phyloP scores from a whole-genome alignment of 2,888 invertebrate genomes.

The Drosophila flavopinicola region DNA sequence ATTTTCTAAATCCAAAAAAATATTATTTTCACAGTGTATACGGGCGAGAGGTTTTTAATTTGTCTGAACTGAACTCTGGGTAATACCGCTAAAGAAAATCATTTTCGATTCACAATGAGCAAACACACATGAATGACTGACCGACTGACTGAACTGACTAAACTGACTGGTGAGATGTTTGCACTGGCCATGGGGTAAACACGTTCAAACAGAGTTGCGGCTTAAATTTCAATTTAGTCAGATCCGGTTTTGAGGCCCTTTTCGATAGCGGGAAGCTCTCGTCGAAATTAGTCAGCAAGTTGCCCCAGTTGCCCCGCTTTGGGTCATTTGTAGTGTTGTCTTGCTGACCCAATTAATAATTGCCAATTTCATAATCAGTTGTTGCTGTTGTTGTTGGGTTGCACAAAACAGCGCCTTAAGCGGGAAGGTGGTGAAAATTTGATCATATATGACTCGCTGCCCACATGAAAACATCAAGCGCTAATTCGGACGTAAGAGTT shows the following conservation, averaged over 20 bases:
- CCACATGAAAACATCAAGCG: slow-evolving; percentile 58
- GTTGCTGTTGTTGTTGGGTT: slow-evolving; percentile 25
- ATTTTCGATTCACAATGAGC: slow-evolving; percentile 46
- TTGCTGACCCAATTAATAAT: slow-evolving; percentile 72
- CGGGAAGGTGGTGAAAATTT: slow-evolving; percentile 60
- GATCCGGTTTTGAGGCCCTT: slow-evolving; percentile 70
- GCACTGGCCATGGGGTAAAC: slow-evolving; percentile 62
- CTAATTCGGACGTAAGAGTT: slow-evolving; percentile 63
- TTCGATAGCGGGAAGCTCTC: slow-evolving; percentile 19
- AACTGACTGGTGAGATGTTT: slow-evolving; percentile 38
- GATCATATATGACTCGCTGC: slow-evolving; percentile 40
- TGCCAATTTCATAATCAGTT: slow-evolving; percentile 65
- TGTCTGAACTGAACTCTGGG: slow-evolving; percentile 75
- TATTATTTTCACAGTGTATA: not conserved
- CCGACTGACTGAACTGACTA: slow-evolving; percentile 28
- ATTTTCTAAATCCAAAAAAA: too few relatives aligned
- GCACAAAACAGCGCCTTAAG: slow-evolving; percentile 65
- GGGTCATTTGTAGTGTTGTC: slow-evolving; percentile 46
- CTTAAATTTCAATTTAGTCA: slow-evolving; percentile 20
- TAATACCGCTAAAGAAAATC: slow-evolving; percentile 60
- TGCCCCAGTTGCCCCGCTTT: slow-evolving; percentile 39
- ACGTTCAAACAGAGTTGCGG: slow-evolving; percentile 26
- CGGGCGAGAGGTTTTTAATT: slow-evolving; percentile 51
- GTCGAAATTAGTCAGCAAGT: slow-evolving; percentile 33
- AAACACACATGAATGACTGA: slow-evolving; percentile 35